phyloP scores from a whole-genome alignment of 2,888 invertebrate genomes.

The Bombyx huttoni region DNA sequence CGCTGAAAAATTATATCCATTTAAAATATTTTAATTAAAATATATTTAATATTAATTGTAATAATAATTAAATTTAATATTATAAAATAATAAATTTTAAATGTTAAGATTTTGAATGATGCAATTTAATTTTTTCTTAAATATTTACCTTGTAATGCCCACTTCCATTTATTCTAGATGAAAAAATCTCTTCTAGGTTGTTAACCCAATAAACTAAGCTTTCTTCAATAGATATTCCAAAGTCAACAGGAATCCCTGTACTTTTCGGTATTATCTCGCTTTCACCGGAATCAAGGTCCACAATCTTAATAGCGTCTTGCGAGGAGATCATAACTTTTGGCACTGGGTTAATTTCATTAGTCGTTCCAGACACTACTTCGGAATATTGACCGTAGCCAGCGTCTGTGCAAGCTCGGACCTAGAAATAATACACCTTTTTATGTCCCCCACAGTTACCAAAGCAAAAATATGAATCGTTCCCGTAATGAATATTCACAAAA shows the following conservation, averaged over 20 bases:
- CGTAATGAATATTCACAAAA: no score
- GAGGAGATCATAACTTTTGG: slow-evolving; percentile 85
- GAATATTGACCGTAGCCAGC: slow-evolving; percentile 83
- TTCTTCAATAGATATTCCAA: slow-evolving; percentile 79
- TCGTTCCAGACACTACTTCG: slow-evolving; percentile 70
- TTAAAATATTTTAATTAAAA: no score
- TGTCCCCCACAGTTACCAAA: no score
- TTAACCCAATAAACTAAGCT: slow-evolving; percentile 87
- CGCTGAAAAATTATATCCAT: no score
- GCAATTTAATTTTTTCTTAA: no score
- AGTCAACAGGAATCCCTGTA: slow-evolving; percentile 78
- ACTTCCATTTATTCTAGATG: slow-evolving; percentile 70
- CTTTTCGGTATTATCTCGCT: slow-evolving; percentile 74
- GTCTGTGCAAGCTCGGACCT: slow-evolving; percentile 86
- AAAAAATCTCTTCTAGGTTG: slow-evolving; percentile 79
- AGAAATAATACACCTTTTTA: slow-evolving; percentile 6
- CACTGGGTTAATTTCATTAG: slow-evolving; percentile 81
- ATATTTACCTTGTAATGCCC: slow-evolving; percentile 54
- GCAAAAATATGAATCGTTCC: no score
- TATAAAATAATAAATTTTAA: no score
- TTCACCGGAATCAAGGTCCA: slow-evolving; percentile 81
- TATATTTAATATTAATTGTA: no score
- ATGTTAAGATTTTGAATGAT: no score
- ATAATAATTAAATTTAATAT: no score
- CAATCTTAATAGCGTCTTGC: slow-evolving; percentile 78